These are phyloP conservation scores for Fregata magnificens DNA, from an alignment of 2,113 vertebrate species.

Conservation along the genomic window DNA sequence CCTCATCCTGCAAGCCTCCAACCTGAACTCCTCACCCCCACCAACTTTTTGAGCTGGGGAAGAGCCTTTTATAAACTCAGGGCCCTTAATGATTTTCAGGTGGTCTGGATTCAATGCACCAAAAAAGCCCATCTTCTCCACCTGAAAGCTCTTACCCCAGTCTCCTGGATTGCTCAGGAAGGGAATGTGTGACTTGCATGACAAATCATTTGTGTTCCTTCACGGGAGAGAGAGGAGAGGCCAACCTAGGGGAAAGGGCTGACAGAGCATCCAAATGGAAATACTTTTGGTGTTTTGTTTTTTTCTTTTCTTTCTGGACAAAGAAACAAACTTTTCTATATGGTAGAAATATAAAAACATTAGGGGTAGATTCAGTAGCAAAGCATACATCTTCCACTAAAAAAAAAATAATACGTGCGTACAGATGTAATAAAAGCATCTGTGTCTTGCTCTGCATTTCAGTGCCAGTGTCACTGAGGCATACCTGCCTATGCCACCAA, in stretches of 20 bases:
- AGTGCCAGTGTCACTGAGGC: not conserved
- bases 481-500: fast-evolving
- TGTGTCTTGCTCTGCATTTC: fast-evolving
- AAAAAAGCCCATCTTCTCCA: not conserved
- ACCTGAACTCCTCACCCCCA: fast-evolving
- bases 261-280: not conserved
- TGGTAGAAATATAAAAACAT: not conserved
- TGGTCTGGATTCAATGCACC: not conserved
- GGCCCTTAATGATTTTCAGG: not conserved
- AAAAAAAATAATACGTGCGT: fast-evolving
- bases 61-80: not conserved
- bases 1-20: fast-evolving
- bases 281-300: not conserved
- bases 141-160: not conserved
- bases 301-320: not conserved
- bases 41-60: fast-evolving
- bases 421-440: not conserved
- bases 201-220: not conserved
- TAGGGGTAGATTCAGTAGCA: not conserved
- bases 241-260: not conserved
- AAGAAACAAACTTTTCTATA: not conserved
- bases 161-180: not conserved
- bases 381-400: not conserved
- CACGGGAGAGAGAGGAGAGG: not conserved
- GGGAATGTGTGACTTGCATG: not conserved